Evolutionary conservation across 2,888 invertebrate species (phyloP).

Genomic region (Metellina segmentata): DNA sequence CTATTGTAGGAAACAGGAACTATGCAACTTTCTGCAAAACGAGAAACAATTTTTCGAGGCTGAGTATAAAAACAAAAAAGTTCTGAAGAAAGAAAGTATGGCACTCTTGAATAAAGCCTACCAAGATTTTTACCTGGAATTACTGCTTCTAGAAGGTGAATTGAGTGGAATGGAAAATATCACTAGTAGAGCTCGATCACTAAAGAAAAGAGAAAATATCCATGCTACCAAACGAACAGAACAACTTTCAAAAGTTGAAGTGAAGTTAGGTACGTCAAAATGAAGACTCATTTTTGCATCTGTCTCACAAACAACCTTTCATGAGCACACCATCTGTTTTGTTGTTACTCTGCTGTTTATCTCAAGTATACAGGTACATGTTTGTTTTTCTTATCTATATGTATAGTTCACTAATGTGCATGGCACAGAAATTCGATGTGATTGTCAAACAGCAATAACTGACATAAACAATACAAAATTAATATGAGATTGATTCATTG

Average conservation of each 20-base stretch:
- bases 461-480: no score
- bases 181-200: neutral
- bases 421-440: no score
- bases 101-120: constrained; percentile 54
- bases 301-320: no score
- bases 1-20: constrained; percentile 49
- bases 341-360: no score
- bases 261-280: constrained; percentile 19
- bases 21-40: constrained; percentile 52
- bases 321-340: no score
- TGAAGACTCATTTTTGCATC: no score
- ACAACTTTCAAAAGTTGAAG: constrained; percentile 27
- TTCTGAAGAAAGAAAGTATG: constrained; percentile 69
- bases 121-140: constrained; percentile 53
- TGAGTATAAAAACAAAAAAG: constrained; percentile 45
- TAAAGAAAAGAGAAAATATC: constrained; percentile 4
- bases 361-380: no score
- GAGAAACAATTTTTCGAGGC: constrained; percentile 46
- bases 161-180: constrained; percentile 21
- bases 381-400: no score
- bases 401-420: no score
- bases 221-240: constrained; percentile 7
- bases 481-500: no score
- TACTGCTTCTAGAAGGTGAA: constrained; percentile 44
- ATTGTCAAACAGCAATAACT: no score